Evolutionary conservation across 2,888 invertebrate genomes (phyloP).

Genomic region (Aelia acuminata): DNA sequence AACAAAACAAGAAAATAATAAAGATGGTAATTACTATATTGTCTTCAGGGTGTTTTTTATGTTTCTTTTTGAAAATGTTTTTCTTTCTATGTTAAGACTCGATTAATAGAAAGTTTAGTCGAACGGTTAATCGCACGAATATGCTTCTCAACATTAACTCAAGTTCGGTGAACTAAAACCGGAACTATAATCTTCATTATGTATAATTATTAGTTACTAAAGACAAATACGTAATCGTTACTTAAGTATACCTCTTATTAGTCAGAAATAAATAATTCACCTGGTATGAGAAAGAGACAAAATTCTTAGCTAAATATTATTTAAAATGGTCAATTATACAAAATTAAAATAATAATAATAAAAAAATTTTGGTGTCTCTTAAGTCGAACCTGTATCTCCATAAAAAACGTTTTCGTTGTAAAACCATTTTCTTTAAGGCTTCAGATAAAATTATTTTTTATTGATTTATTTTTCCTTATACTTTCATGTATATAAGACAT

Average conservation of each 20-base stretch:
- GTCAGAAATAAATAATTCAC: background rate
- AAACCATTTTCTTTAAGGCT: background rate
- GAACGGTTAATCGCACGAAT: background rate
- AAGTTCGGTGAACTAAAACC: background rate
- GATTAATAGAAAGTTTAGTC: background rate
- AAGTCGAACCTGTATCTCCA: background rate
- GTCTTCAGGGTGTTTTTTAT: background rate
- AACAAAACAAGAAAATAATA: too few relatives aligned
- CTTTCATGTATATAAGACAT: background rate
- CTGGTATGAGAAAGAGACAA: background rate
- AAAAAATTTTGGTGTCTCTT: background rate
- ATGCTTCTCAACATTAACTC: background rate
- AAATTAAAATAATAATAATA: too few relatives aligned
- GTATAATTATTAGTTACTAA: background rate
- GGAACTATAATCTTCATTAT: background rate
- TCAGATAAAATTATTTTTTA: background rate
- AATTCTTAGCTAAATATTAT: background rate
- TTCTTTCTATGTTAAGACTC: background rate
- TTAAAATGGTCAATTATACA: too few relatives aligned
- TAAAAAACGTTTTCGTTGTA: background rate
- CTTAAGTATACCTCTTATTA: background rate
- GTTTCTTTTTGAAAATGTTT: background rate
- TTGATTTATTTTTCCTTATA: background rate
- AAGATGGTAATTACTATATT: too few relatives aligned
- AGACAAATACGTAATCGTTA: background rate